Evolutionary conservation across 2,888 invertebrate genomes (phyloP).

Genomic region (Diaprepes abbreviatus): DNA sequence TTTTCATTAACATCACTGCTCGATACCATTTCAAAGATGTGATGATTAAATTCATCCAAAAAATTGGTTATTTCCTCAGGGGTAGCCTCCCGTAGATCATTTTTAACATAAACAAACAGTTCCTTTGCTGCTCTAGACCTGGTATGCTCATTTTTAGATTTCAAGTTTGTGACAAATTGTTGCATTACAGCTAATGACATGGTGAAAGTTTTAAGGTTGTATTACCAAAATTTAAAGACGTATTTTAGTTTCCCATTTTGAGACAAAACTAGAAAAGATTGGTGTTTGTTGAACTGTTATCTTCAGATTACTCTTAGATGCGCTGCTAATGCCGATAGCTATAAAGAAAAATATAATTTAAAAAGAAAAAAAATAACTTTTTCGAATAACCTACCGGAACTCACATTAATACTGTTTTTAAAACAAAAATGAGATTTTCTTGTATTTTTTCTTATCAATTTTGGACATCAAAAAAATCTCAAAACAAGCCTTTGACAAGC

Average conservation of each 20-base stretch:
- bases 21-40: slow-evolving; percentile 96
- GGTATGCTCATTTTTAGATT: slow-evolving; percentile 88
- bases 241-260: slow-evolving; percentile 1
- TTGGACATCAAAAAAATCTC: no score
- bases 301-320: no score
- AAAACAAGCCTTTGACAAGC: no score
- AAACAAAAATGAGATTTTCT: no score
- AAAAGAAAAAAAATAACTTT: no score
- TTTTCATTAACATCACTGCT: slow-evolving; percentile 93
- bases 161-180: slow-evolving; percentile 88
- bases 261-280: no score
- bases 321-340: no score
- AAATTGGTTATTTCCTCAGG: slow-evolving; percentile 92
- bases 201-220: slow-evolving; percentile 6
- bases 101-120: slow-evolving; percentile 90
- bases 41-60: slow-evolving; percentile 95
- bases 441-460: no score
- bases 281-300: no score
- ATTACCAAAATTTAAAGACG: not conserved
- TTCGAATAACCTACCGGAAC: no score
- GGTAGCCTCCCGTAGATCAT: slow-evolving; percentile 90
- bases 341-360: no score
- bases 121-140: slow-evolving; percentile 91
- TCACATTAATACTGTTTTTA: no score
- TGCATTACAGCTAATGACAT: slow-evolving; percentile 78